Evolutionary conservation across 2,113 vertebrate species (phyloP), one percentile per base, ranked within the genome.

Genomic region (Hippocampus abdominalis): DNA sequence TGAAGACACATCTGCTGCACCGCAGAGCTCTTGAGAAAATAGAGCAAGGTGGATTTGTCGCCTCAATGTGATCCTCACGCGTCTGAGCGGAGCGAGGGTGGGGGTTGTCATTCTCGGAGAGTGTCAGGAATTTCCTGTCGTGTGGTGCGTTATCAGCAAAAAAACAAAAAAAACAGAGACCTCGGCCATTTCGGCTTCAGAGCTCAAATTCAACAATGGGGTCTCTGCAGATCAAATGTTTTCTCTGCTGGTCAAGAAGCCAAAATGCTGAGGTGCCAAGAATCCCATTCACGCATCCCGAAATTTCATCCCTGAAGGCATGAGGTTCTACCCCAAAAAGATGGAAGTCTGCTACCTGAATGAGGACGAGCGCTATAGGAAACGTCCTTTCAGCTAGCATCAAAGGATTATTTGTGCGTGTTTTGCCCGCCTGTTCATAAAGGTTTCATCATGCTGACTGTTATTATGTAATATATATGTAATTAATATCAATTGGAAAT

Each of bases 81-180:
- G 21, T 3, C 10, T 3, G 32, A 62, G 60, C 3, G 21, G 21
- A 21, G 5, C 16, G 53, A 57, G 67, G 77, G 48, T n/a, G 8
- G 23, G 23, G 54, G 23, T 56, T 64, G 78, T 44, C 29, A 75
- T 61, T 82, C 72, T 75, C 29, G 70, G 74, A 75, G 70, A 73
- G 73, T 25, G 64, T 72, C 70, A 90, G 89, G 91, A 92, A 93
- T 91, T 92, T 92, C 92, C 91, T 91, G 89, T 77, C 80, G 70
- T 91, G 88, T 90, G 81, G 61, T 64, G 82, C 68, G 79, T 78
- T 92, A 92, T 92, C 90, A 73, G 72, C 85, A 11, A 51, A 57
- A 53, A 57, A 36, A 32, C 29, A 3, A 3, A 87, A 85, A 88
- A 86, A 91, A 91, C 86, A 89, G 74, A 82, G 75, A 89, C 71